Percentiles rank a stretch among this genome's conserved stretches.
Conservation (phyloP, 2,797 vertebrate genomes). For the Leucoraja ocellata region DNA sequence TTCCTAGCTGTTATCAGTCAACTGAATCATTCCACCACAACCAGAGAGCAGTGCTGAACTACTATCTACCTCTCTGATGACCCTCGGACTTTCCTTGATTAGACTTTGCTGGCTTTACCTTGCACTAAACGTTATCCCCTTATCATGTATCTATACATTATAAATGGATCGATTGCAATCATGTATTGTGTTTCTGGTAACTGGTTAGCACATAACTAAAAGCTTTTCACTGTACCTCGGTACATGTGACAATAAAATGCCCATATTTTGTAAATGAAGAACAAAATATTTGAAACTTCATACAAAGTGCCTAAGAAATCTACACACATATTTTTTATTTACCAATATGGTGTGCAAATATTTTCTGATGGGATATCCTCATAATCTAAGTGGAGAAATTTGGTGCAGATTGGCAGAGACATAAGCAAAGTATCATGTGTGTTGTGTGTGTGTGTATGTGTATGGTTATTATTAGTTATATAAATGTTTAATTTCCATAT, state of each 20-base stretch:
- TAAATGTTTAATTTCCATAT: not conserved
- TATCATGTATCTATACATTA: too few relatives aligned
- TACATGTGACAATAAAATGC: not conserved
- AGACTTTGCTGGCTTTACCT: too few relatives aligned
- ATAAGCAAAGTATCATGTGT: not conserved
- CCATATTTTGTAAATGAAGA: not conserved
- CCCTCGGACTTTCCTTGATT: too few relatives aligned
- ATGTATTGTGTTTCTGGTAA: too few relatives aligned
- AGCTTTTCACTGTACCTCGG: too few relatives aligned
- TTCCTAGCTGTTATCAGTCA: too few relatives aligned
- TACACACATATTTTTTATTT: not conserved
- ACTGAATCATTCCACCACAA: too few relatives aligned
- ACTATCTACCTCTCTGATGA: too few relatives aligned
- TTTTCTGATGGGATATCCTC: not conserved
- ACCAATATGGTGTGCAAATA: not conserved
- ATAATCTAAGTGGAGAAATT: not conserved
- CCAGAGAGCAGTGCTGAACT: too few relatives aligned
- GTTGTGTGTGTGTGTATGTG: not conserved
- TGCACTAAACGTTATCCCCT: too few relatives aligned
- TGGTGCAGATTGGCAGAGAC: not conserved
- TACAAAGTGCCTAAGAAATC: not conserved
- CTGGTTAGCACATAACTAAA: too few relatives aligned
- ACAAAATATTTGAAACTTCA: not conserved
- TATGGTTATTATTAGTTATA: not conserved
- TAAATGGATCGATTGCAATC: too few relatives aligned